phyloP scores from a whole-genome alignment of 2,113 vertebrate species.

The Osmerus eperlanus region DNA sequence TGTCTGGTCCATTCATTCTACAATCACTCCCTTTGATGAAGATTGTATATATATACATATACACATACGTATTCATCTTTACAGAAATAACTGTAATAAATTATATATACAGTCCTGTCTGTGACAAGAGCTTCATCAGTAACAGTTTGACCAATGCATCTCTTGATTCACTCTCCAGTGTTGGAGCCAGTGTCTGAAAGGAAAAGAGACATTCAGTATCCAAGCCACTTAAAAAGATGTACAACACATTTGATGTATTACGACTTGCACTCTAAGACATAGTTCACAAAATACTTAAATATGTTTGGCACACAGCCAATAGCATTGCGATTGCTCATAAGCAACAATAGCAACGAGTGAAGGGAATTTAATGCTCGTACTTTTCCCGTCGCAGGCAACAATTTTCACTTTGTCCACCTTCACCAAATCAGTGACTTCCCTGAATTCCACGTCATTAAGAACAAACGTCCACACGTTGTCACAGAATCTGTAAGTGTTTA shows the following conservation, averaged over 20 bases:
- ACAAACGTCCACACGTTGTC: slow-evolving; percentile 99
- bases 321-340: slow-evolving; percentile 13
- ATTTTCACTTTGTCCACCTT: slow-evolving; percentile 99
- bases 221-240: background rate
- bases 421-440: slow-evolving; percentile 96
- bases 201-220: background rate
- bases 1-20: slow-evolving; percentile 34
- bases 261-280: no score
- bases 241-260: background rate
- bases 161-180: slow-evolving; percentile 75
- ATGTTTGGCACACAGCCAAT: no score
- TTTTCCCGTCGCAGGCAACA: slow-evolving; percentile 97
- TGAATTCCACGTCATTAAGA: slow-evolving; percentile 96
- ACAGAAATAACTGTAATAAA: slow-evolving; percentile 72
- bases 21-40: slow-evolving; percentile 21
- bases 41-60: slow-evolving; percentile 8
- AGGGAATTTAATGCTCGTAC: slow-evolving; percentile 63
- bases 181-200: slow-evolving; percentile 84
- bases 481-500: slow-evolving; percentile 98
- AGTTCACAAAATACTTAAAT: slow-evolving; percentile 19
- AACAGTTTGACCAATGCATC: slow-evolving; percentile 47
- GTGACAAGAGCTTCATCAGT: slow-evolving; percentile 49
- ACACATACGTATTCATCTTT: slow-evolving; percentile 28
- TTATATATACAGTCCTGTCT: slow-evolving; percentile 80
- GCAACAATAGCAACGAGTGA: slow-evolving; percentile 18